Percentiles rank a stretch among this genome's conserved stretches.
Conservation (phyloP, 2,113 vertebrate species). For the Entelurus aequoreus region DNA sequence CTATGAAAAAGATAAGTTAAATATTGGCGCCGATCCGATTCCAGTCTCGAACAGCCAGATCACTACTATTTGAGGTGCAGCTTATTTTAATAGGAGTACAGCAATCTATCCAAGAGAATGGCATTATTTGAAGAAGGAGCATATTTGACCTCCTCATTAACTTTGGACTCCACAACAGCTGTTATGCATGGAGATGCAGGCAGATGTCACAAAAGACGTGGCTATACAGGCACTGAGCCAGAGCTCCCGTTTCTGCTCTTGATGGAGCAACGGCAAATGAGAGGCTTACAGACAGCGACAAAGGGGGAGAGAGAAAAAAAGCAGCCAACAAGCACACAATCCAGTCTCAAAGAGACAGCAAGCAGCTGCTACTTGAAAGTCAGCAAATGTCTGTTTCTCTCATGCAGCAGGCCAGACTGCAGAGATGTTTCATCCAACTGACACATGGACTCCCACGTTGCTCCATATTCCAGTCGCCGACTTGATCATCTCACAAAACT, state of each 20-base stretch:
- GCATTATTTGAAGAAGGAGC: no score
- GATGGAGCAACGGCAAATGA: slow-evolving; percentile 53
- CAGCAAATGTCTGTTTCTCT: slow-evolving; percentile 38
- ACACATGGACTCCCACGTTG: background rate
- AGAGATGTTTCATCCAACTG: background rate
- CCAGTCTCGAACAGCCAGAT: no score
- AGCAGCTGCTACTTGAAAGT: slow-evolving; percentile 64
- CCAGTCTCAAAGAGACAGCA: slow-evolving; percentile 41
- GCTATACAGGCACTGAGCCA: slow-evolving; percentile 56
- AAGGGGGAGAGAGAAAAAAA: slow-evolving; percentile 25
- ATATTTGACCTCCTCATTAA: no score
- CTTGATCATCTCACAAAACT: background rate
- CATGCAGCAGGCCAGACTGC: slow-evolving; percentile 12
- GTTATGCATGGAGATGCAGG: slow-evolving; percentile 31
- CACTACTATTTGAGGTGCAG: no score
- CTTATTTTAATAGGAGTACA: no score
- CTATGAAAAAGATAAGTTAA: no score
- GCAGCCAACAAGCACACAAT: slow-evolving; percentile 11
- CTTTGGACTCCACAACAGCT: slow-evolving; percentile 36
- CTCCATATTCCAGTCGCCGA: background rate
- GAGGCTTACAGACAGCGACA: slow-evolving; percentile 55
- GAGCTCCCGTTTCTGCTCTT: slow-evolving; percentile 43
- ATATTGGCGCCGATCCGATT: no score
- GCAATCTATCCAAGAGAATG: no score
- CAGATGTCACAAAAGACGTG: slow-evolving; percentile 34